Evolutionary conservation across 2,113 vertebrate genomes (phyloP), one percentile per base, ranked within the genome.

Genomic region (Lepus europaeus): DNA sequence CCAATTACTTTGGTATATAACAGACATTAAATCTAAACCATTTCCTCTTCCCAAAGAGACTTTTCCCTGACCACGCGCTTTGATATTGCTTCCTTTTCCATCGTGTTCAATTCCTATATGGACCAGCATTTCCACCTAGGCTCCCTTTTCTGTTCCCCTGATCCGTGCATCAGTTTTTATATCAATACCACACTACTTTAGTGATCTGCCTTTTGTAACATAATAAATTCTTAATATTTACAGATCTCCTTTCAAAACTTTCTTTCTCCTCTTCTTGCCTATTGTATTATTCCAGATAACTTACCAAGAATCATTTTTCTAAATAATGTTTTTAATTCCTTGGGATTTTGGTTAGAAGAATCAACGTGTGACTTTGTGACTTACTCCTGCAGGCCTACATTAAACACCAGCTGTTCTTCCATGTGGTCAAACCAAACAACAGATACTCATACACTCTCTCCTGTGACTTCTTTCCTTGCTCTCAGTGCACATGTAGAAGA

Each of bases 221-320:
- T 6, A 74, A 76, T 6, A 90, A 19, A 78, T 5, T 69, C 61
- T 68, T 39, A 72, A 49, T 10, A 70, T 76, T 84, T 45, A 80
- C 11, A 89, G 23, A 49, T 72, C 31, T 82, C 77, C 49, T 87
- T 79, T 49, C 20, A 91, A 90, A 79, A 68, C 13, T 87, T 33
- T 61, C 27, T 31, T 56, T n/a, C 61, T 4, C 3, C 16, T 82
- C 13, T 59, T 56, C 63, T 86, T 87, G 9, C 36, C 36, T 79
- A 17, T n/a, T 79, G 17, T 49, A 92, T 90, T 90, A 59, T 83
- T 69, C 19, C 66, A 20, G 19, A 2, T n/a, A 80, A 83, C 10
- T 51, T 82, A 17, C 76, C 66, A 79, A 72, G 74, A 92, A 53
- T 36, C 74, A 78, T 33, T 91, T 77, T 83, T 70, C 23, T 76